These are phyloP conservation scores for Bos javanicus DNA, from an alignment of 2,113 vertebrate genomes.

Conservation along the genomic window DNA sequence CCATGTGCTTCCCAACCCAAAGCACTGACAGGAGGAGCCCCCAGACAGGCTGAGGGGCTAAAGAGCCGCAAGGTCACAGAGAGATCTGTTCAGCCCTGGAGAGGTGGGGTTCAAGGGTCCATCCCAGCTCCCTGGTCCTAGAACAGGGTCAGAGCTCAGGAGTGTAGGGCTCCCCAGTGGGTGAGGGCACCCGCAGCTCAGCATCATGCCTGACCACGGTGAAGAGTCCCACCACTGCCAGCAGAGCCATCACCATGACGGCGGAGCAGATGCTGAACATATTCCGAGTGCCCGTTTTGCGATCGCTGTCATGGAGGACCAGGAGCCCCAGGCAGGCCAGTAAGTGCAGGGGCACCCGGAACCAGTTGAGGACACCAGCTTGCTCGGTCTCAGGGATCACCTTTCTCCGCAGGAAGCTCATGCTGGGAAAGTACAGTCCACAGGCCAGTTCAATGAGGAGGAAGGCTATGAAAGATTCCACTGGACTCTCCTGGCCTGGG, in stretches of 20 bases:
- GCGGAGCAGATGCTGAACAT: slow-evolving; percentile 91
- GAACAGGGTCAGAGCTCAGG: slow-evolving; percentile 68
- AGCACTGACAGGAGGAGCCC: slow-evolving; percentile 32
- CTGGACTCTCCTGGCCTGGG: slow-evolving; percentile 88
- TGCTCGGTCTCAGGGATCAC: slow-evolving; percentile 91
- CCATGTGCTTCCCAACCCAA: slow-evolving; percentile 5
- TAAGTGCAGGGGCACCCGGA: slow-evolving; percentile 90
- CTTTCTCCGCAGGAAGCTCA: slow-evolving; percentile 91
- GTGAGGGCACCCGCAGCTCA: slow-evolving; percentile 82
- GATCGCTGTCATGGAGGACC: slow-evolving; percentile 90
- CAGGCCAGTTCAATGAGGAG: slow-evolving; percentile 92
- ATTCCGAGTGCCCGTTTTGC: slow-evolving; percentile 88
- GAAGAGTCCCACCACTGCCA: slow-evolving; percentile 91
- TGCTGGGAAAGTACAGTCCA: slow-evolving; percentile 94
- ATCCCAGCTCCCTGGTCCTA: background rate
- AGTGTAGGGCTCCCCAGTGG: slow-evolving; percentile 61
- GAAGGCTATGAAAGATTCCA: slow-evolving; percentile 92
- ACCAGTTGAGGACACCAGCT: slow-evolving; percentile 90
- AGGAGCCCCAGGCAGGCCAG: slow-evolving; percentile 92
- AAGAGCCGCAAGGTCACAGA: background rate
- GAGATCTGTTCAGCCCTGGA: background rate
- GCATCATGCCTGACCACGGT: slow-evolving; percentile 87
- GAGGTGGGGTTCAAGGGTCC: slow-evolving; percentile 32
- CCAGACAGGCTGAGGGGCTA: background rate
- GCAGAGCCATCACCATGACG: slow-evolving; percentile 89